Base-by-base conservation (phyloP, 2,888 invertebrate species). In the Cybosia mesomella region DNA sequence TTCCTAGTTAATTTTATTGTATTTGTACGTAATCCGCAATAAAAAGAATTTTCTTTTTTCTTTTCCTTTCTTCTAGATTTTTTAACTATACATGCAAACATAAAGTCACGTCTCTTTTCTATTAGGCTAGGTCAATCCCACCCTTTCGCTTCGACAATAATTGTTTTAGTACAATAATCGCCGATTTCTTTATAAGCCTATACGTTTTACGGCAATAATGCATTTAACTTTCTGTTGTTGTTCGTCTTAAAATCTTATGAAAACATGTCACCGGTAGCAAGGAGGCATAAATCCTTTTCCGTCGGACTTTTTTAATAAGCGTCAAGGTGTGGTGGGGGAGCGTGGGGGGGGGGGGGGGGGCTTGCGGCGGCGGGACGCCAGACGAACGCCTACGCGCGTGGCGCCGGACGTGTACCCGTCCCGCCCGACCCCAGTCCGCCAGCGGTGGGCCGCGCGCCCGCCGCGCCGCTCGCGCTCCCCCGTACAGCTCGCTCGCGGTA, bases 371-470 rank as follows among this genome's bases (percentile, higher is more conserved):
- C 66, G 39, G 70, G 68, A 34, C 75, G 83, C 78, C 92, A 92
- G 92, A 92, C 89, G 91, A 79, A 88, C 92, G 93, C 92, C 92
- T 90, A 92, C 92, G 92, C 91, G 92, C 89, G 88, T 84, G 82
- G 85, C 83, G 85, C 87, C 89, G 92, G 89, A 90, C 93, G 94
- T 91, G 88, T 88, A 82, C 81, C 83, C 85, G 84, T 86, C 83
- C 76, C 71, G 71, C 68, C 70, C 77, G 70, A 84, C 91, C 85
- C 86, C 91, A 91, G 89, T 91, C 90, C 92, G 91, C 92, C 90
- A 92, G 93, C 92, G 91, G 94, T 92, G 95, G 95, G 95, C 93
- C 95, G 93, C 92, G 94, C 90, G 87, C 85, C 87, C 89, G 85
- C 83, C 87, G 88, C 87, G 88, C 89, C 74, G 54, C 62, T 54